A percentile compares a stretch with the other conserved stretches of the same genome.
phyloP scores from a whole-genome alignment of 1,140 invertebrate species.

The Piezodorus guildinii region DNA sequence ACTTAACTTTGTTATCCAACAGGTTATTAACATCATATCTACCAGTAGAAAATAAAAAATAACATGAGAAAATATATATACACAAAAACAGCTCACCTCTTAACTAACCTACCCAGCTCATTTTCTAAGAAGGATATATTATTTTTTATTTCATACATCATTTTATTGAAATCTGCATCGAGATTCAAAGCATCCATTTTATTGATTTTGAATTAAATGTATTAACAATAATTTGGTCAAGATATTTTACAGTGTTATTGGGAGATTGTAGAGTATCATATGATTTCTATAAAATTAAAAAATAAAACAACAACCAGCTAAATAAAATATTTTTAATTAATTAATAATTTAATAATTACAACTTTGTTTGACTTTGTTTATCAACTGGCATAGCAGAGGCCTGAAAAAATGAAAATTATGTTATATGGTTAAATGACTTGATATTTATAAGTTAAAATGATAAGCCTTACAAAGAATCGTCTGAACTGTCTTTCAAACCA shows the following conservation, averaged over 20 bases:
- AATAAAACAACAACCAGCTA: too few species aligned
- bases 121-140: neutral
- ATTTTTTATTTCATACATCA: neutral
- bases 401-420: neutral
- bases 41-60: too few species aligned
- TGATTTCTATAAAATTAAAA: too few species aligned
- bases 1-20: neutral
- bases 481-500: too few species aligned
- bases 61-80: too few species aligned
- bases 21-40: neutral
- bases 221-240: too few species aligned
- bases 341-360: neutral
- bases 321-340: too few species aligned
- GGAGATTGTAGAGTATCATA: too few species aligned
- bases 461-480: too few species aligned
- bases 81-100: neutral
- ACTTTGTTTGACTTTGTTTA: neutral
- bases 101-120: neutral
- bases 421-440: neutral
- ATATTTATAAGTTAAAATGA: neutral
- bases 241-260: too few species aligned
- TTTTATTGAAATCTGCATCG: neutral
- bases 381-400: neutral
- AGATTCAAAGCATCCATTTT: neutral
- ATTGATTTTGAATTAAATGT: too few species aligned